These are phyloP conservation scores for Dione juno DNA, from an alignment of 2,888 invertebrate genomes.

Conservation along the genomic window DNA sequence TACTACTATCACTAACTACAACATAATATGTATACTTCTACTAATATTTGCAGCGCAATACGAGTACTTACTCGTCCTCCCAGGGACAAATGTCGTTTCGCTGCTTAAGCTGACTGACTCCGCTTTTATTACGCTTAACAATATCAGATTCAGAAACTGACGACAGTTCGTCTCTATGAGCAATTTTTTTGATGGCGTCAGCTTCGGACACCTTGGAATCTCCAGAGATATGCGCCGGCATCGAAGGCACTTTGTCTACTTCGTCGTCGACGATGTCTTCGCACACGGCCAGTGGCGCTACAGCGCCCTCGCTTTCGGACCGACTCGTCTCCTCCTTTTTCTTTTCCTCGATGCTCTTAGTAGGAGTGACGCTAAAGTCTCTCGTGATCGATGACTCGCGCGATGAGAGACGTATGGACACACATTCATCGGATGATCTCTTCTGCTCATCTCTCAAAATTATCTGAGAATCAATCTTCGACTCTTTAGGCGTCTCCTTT, in stretches of 20 bases:
- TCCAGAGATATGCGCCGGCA: conserved; percentile 62
- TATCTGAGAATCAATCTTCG: conserved; percentile 47
- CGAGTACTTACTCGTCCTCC: conserved; percentile 95
- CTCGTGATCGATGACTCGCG: conserved; percentile 62
- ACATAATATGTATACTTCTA: conserved; percentile 6
- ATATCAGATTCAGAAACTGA: conserved; percentile 74
- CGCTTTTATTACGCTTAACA: conserved; percentile 73
- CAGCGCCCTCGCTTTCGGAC: conserved; percentile 51
- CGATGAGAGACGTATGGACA: conserved; percentile 54
- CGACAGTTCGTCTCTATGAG: conserved; percentile 74
- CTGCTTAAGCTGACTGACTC: conserved; percentile 73
- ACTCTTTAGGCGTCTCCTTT: conserved; percentile 49
- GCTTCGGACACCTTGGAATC: conserved; percentile 63
- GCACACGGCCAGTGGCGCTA: conserved; percentile 87
- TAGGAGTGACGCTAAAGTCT: conserved; percentile 61
- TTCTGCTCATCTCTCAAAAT: conserved; percentile 50
- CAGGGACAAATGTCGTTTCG: conserved; percentile 95
- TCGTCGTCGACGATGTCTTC: conserved; percentile 88
- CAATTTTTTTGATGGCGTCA: conserved; percentile 69
- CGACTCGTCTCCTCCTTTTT: conserved; percentile 27
- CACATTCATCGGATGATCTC: conserved; percentile 55
- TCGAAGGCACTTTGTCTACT: conserved; percentile 81
- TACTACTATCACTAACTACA: conserved; percentile 27
- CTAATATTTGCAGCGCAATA: conserved; percentile 27
- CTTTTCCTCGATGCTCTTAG: conserved; percentile 49